Evolutionary conservation across 2,888 invertebrate genomes (phyloP).

Genomic region (Chrysolina americana): DNA sequence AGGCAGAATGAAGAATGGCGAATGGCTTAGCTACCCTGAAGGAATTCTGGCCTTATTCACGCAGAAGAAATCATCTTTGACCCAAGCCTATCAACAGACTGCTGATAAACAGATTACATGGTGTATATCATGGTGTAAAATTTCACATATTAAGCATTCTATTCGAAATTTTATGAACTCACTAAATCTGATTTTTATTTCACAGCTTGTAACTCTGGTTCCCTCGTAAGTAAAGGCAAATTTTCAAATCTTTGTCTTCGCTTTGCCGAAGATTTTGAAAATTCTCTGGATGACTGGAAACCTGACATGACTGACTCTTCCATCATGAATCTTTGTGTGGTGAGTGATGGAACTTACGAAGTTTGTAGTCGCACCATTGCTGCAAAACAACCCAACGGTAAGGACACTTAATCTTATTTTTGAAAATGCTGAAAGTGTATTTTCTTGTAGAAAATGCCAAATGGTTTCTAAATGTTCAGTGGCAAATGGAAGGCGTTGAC

Average conservation of each 20-base stretch:
- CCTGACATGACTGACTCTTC: constrained; percentile 85
- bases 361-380: constrained; percentile 95
- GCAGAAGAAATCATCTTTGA: no score
- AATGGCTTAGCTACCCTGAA: no score
- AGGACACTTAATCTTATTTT: constrained; percentile 28
- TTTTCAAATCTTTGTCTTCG: constrained; percentile 93
- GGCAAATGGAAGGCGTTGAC: constrained; percentile 99
- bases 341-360: constrained; percentile 99
- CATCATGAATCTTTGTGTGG: constrained; percentile 93
- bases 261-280: constrained; percentile 98
- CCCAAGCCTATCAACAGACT: no score
- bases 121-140: no score
- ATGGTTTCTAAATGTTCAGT: constrained; percentile 97
- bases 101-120: no score
- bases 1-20: no score
- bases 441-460: constrained; percentile 88
- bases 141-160: no score
- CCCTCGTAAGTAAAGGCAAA: constrained; percentile 93
- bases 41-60: no score
- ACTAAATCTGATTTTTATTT: background rate
- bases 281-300: constrained; percentile 97
- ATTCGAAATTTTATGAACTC: no score
- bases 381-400: constrained; percentile 84
- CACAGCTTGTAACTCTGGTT: constrained; percentile 92
- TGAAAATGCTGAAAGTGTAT: background rate